Conservation (phyloP, 2,113 vertebrate genomes). For the Apodemus sylvaticus region DNA sequence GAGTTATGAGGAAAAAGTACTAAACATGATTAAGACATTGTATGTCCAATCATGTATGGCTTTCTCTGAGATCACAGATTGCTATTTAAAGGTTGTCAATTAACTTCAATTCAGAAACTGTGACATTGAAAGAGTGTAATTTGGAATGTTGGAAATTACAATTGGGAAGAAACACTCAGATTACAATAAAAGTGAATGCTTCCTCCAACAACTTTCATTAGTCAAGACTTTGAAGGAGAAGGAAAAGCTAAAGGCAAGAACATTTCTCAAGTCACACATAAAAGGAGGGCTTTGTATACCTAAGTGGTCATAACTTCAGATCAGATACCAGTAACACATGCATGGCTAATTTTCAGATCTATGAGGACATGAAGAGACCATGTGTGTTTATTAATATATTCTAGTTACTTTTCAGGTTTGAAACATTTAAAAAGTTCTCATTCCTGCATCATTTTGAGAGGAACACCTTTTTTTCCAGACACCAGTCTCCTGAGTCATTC, state of each 20-base stretch:
- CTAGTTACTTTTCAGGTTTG: background rate
- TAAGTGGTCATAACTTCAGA: background rate
- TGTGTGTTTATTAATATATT: background rate
- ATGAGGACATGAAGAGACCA: background rate
- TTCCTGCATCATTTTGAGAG: background rate
- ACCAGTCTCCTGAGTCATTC: background rate
- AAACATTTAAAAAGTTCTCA: background rate
- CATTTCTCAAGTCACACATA: background rate
- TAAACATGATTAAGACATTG: background rate
- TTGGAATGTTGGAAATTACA: background rate
- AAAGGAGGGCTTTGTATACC: too few relatives aligned
- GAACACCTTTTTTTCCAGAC: background rate
- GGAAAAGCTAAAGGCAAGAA: too few relatives aligned
- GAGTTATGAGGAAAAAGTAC: background rate
- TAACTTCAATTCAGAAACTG: background rate
- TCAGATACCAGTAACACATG: too few relatives aligned
- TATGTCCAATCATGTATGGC: background rate
- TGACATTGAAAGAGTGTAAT: background rate
- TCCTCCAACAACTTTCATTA: background rate
- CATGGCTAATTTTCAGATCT: background rate
- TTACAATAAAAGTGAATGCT: background rate
- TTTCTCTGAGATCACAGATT: background rate
- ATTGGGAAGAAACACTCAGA: background rate
- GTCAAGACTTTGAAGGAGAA: background rate
- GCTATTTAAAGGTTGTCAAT: background rate